phyloP scores from a whole-genome alignment of 2,888 invertebrate genomes.

The Lepeophtheirus nordmannii region DNA sequence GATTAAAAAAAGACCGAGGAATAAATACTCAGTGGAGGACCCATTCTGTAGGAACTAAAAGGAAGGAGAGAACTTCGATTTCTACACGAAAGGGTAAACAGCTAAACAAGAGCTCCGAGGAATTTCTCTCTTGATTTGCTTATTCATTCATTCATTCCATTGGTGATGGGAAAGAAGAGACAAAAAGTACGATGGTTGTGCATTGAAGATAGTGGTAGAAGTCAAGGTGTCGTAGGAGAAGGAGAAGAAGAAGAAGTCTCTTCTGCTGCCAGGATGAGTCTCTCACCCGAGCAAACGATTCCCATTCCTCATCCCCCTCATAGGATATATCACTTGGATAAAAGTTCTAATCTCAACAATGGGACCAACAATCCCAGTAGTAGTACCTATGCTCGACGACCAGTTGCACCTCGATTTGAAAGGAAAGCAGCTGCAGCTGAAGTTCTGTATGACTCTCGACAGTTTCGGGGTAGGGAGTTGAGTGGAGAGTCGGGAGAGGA shows the following conservation, averaged over 20 bases:
- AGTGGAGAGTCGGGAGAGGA: constrained; percentile 1
- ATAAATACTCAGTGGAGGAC: no score
- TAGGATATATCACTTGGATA: neutral
- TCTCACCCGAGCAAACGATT: neutral
- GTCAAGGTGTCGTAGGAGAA: neutral
- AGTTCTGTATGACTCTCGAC: neutral
- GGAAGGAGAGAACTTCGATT: no score
- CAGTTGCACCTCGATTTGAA: constrained; percentile 11
- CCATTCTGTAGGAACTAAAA: no score
- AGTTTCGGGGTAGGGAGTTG: neutral
- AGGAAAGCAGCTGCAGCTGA: constrained; percentile 8
- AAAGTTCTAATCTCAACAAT: neutral
- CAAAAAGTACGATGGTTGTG: constrained; percentile 19
- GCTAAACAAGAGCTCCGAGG: no score
- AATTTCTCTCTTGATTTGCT: no score
- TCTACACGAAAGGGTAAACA: no score
- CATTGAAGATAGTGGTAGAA: neutral
- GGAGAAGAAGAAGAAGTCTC: neutral
- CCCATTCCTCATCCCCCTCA: neutral
- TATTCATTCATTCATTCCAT: neutral
- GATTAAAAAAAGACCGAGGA: no score
- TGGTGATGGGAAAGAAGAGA: constrained; percentile 12
- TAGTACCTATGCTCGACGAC: neutral
- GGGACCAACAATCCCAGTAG: no score
- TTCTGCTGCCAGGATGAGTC: neutral